Base-by-base conservation (phyloP, 1,140 invertebrate genomes). In the Heliconius melpomene region DNA sequence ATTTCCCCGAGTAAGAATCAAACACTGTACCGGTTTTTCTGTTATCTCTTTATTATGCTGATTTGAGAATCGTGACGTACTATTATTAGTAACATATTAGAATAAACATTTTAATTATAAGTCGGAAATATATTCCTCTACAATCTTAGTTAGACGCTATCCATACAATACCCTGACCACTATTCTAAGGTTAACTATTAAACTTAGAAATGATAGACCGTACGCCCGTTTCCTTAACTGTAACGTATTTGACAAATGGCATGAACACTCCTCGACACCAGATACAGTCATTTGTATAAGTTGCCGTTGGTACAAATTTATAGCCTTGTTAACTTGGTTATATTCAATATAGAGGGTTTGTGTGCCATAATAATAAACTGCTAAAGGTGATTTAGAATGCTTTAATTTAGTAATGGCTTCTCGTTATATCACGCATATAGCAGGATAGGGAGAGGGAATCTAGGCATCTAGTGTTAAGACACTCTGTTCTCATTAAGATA, bases 251-350 rank as follows among this genome's bases (percentile, higher is more conserved):
- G 74, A 75, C 54, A 66, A 75, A 75, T 38, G 38, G 29, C 29
- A 57, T 52, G 77, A 72, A 13, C 23, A 57, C 52, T 40, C 40
- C 29, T 73, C 71, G 73, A 74, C 72, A 57, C 66, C 78, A 57
- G 52, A 74, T 73, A 74, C 73, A 66, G 78, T 50, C 60, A 57
- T 54, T 77, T 77, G 60, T 77, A 70, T 66, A 77, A 77, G 74
- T 60, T 75, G 74, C 23, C 74, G 60, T 75, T 26, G 26, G 20
- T 66, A 11, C 11, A 11, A 66, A 66, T 66, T 66, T 66, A 66
- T 66, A 66, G 60, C 60, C 26, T 66, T 66, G 60, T 66, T 66
- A 66, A 29, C 23, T 8, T n/a, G 11, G 60, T 66, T 16, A 26
- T 60, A 66, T 66, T 66, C 13, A 66, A 66, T 66, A 11, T 57